Percentiles rank a stretch among this genome's conserved stretches.
Evolutionary conservation across 2,113 vertebrate genomes (phyloP).

Genomic region (Atherinomorus stipes): DNA sequence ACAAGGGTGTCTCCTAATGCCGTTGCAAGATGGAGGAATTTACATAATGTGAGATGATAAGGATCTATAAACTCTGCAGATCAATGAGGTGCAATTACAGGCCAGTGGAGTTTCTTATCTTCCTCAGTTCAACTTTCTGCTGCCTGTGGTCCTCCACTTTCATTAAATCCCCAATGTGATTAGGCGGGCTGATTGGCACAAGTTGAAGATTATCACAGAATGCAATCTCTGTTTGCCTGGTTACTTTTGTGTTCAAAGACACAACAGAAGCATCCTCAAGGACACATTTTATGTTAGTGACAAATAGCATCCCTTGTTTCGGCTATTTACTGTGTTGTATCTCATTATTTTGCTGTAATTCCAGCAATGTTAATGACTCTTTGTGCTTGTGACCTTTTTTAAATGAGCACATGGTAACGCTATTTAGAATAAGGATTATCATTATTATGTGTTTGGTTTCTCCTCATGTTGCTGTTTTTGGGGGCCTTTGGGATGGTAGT

Average conservation of each 20-base stretch:
- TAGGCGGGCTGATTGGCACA: constrained; percentile 72
- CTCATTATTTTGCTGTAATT: constrained; percentile 47
- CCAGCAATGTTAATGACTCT: constrained; percentile 49
- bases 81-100: constrained; percentile 83
- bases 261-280: constrained; percentile 71
- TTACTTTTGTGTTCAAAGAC: constrained; percentile 75
- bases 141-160: constrained; percentile 76
- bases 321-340: constrained; percentile 23
- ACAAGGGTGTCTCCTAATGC: constrained; percentile 48
- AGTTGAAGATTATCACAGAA: constrained; percentile 71
- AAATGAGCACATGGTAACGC: constrained; percentile 19
- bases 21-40: constrained; percentile 61
- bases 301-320: constrained; percentile 20
- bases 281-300: constrained; percentile 53
- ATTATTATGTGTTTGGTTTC: constrained; percentile 36
- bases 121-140: constrained; percentile 75
- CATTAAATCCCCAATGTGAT: constrained; percentile 80
- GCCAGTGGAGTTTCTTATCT: constrained; percentile 80
- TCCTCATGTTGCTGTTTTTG: constrained; percentile 45
- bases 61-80: constrained; percentile 75
- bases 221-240: constrained; percentile 62
- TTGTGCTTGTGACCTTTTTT: constrained; percentile 44
- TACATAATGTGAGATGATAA: constrained; percentile 79
- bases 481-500: constrained; percentile 29
- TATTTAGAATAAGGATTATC: constrained; percentile 16